A percentile compares a stretch with the other conserved stretches of the same genome.
These are phyloP conservation scores for Cygnus buccinator DNA, from an alignment of 2,113 vertebrate genomes.

Conservation along the genomic window DNA sequence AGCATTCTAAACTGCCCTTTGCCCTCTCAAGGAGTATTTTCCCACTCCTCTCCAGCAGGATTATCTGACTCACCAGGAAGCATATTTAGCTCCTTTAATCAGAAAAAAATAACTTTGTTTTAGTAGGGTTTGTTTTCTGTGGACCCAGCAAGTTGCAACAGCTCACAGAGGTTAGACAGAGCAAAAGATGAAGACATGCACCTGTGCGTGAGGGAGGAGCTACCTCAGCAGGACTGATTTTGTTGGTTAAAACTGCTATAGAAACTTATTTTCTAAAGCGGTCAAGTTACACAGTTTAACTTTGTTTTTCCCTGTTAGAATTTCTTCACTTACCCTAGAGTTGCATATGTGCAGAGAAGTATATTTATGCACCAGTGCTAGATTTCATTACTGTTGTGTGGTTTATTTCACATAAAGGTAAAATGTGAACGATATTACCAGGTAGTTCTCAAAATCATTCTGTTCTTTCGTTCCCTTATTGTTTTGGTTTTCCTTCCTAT, in stretches of 20 bases:
- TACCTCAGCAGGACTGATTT: neutral
- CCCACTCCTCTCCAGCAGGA: neutral
- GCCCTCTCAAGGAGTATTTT: neutral
- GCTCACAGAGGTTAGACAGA: neutral
- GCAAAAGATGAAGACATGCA: neutral
- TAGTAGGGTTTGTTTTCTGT: neutral
- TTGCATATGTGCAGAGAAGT: neutral
- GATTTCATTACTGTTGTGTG: constrained; percentile 19
- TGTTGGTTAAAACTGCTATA: neutral
- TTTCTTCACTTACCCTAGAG: neutral
- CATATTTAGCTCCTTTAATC: neutral
- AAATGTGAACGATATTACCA: constrained; percentile 37
- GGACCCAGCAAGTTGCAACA: neutral
- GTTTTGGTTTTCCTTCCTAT: neutral
- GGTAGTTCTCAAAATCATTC: neutral
- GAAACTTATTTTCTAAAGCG: neutral
- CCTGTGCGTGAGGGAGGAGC: neutral
- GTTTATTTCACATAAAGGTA: constrained; percentile 62
- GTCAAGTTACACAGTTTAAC: neutral
- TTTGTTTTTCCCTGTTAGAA: neutral
- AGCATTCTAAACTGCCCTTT: neutral
- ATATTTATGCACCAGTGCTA: neutral
- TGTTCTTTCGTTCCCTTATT: neutral
- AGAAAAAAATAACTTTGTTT: neutral
- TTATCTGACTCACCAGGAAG: neutral